Evolutionary conservation across 2,888 invertebrate genomes (phyloP).

Genomic region (Syrphus vitripennis): DNA sequence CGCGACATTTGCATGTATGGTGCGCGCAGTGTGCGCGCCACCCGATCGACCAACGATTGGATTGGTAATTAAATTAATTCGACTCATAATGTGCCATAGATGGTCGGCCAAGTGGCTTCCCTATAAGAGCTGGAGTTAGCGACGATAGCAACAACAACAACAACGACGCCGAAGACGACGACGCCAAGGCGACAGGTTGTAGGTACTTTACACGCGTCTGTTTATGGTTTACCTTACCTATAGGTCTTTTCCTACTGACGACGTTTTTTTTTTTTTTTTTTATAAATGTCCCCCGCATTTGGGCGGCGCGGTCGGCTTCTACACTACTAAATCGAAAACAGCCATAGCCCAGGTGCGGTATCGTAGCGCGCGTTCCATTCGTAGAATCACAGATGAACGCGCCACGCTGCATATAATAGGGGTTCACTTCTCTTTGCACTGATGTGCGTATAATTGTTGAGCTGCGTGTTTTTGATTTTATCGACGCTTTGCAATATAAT

Average conservation of each 20-base stretch:
- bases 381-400: conserved; percentile 24
- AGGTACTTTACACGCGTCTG: conserved; percentile 14
- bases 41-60: conserved; percentile 56
- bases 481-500: conserved; percentile 61
- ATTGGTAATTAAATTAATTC: conserved; percentile 71
- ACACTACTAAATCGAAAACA: background rate
- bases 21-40: conserved; percentile 39
- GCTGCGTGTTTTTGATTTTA: conserved; percentile 60
- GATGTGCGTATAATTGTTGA: conserved; percentile 55
- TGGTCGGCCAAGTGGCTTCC: conserved; percentile 59
- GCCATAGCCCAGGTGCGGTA: background rate
- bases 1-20: conserved; percentile 64
- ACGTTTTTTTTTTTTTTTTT: background rate
- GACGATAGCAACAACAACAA: background rate
- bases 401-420: background rate
- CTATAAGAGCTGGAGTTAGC: conserved; percentile 47
- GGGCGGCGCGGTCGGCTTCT: background rate
- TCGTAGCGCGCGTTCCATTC: conserved; percentile 35
- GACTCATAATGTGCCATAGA: conserved; percentile 63
- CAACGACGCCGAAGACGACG: background rate
- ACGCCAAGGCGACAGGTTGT: conserved; percentile 57
- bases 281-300: conserved; percentile 31
- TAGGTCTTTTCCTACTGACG: background rate
- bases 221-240: background rate
- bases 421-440: background rate